Base-by-base conservation (phyloP, 2,888 invertebrate genomes). In the Acanthosepion lycidas region DNA sequence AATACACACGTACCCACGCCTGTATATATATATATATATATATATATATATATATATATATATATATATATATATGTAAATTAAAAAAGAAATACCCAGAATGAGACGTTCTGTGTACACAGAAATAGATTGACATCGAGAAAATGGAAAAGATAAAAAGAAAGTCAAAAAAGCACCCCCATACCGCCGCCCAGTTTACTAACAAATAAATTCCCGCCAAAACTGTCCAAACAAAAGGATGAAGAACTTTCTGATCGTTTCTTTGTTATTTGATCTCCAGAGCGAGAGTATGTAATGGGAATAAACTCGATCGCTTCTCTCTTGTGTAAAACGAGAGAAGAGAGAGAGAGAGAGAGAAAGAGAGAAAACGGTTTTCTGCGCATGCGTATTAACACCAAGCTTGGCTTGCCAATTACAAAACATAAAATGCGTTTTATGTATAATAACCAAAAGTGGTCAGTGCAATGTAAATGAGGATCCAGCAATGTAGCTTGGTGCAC, bases 371-470 rank as follows among this genome's bases (percentile, higher is more conserved):
- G 28, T 78, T 78, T 28, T 28, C 1, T 15, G 28, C 9, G 28
- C 78, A 78, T 78, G n/a, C 78, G 78, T n/a, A 78, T 78, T 78
- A 78, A 78, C 78, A n/a, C 78, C 78, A 78, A 78, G 78, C 78
- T 78, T 78, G 78, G 78, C 15, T 78, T 78, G n/a, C 15, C 78
- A 78, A 78, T 78, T 78, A 78, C n/a, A 78, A 78, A 78, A 78
- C n/a, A 78, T 28, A 78, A 78, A 78, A 28, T 28, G 78, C 12
- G 78, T 78, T 78, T 78, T 78, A 78, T 78, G 78, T n/a, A 12
- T 78, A n/a, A 28, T 78, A 78, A 78, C 78, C 78, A 78, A 78
- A 78, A 8, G 78, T n/a, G n/a, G 78, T 15, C n/a, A 78, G 28
- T 78, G 78, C 78, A 78, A 78, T n/a, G 28, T n/a, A 78, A 78